These are phyloP conservation scores for Jaculus jaculus DNA, from an alignment of 2,113 vertebrate species.

Conservation along the genomic window DNA sequence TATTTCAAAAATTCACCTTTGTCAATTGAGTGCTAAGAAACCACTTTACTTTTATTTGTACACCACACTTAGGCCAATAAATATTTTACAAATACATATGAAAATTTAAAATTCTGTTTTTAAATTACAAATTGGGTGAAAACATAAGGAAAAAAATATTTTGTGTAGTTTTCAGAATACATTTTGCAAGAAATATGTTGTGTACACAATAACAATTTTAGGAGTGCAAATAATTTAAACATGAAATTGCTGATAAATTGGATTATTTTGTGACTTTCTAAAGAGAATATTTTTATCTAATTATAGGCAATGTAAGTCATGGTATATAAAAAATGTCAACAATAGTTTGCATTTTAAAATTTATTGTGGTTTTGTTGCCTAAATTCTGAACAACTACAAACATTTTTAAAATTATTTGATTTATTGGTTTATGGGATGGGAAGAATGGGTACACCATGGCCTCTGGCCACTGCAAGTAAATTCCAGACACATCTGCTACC, in stretches of 20 bases:
- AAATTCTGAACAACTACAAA: not conserved
- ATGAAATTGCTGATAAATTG: not conserved
- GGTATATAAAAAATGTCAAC: not conserved
- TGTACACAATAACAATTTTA: not conserved
- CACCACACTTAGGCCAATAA: too few species aligned
- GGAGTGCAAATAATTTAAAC: not conserved
- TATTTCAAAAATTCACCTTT: not conserved
- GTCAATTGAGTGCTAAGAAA: not conserved
- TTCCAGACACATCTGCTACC: too few species aligned
- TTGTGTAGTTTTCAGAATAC: not conserved
- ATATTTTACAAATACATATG: too few species aligned
- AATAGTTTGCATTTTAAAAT: not conserved
- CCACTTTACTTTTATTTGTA: too few species aligned
- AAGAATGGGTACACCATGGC: too few species aligned
- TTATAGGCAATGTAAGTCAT: not conserved
- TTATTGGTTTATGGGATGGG: too few species aligned
- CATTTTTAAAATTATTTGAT: too few species aligned
- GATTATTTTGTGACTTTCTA: not conserved
- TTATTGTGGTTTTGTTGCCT: conserved; percentile 7
- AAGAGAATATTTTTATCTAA: not conserved
- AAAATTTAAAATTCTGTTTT: too few species aligned
- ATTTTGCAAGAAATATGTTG: not conserved
- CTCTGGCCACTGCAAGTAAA: too few species aligned
- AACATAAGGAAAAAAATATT: not conserved
- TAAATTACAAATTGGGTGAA: too few species aligned